phyloP scores from a whole-genome alignment of 2,888 invertebrate genomes.

The Chelonus formosanus region DNA sequence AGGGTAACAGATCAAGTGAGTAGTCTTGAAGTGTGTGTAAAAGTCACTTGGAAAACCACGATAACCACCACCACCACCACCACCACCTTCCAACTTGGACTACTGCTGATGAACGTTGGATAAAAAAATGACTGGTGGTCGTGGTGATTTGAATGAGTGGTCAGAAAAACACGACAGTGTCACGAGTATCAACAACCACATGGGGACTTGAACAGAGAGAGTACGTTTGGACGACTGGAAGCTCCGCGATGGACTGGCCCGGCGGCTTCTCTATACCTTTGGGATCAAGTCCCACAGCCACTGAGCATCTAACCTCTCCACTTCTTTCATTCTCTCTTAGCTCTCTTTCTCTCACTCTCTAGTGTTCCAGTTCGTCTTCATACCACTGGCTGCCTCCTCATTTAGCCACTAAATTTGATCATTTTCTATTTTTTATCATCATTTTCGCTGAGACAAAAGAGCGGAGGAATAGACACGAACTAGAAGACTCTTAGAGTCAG shows the following conservation, averaged over 20 bases:
- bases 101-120: constrained; percentile 21
- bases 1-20: no score
- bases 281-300: constrained; percentile 62
- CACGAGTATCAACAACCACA: constrained; percentile 38
- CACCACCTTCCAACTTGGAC: constrained; percentile 16
- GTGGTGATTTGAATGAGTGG: constrained; percentile 19
- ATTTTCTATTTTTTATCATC: no score
- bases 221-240: constrained; percentile 61
- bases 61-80: constrained; percentile 35
- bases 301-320: constrained; percentile 43
- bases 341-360: constrained; percentile 34
- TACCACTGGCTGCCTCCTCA: constrained; percentile 13
- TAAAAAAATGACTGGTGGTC: background rate
- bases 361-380: constrained; percentile 33
- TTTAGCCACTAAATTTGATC: background rate
- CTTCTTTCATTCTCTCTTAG: constrained; percentile 32
- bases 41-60: constrained; percentile 8
- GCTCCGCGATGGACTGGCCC: constrained; percentile 64
- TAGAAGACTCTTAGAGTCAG: background rate
- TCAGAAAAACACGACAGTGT: constrained; percentile 12
- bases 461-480: no score
- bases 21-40: no score
- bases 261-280: constrained; percentile 57
- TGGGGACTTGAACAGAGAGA: constrained; percentile 57
- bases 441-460: no score